Conservation (phyloP, 2,113 vertebrate genomes). For the Fulmarus glacialis region DNA sequence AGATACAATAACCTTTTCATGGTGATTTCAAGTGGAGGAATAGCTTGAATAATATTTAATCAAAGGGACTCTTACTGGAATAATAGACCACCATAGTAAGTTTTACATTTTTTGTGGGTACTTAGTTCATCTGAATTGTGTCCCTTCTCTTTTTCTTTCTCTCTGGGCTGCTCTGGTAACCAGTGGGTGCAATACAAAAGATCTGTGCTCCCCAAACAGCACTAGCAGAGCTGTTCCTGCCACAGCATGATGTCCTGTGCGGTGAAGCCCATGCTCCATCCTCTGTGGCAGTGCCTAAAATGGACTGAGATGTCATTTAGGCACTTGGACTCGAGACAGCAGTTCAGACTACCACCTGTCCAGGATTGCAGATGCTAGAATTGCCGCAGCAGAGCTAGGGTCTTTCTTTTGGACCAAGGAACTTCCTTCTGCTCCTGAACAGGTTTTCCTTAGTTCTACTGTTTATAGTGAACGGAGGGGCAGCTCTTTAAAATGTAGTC, state of each 20-base stretch:
- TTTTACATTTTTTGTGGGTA: neutral
- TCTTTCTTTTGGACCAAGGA: neutral
- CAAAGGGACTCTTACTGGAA: neutral
- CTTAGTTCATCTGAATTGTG: neutral
- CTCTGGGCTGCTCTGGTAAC: neutral
- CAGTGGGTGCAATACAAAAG: neutral
- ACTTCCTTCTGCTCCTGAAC: neutral
- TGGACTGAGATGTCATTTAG: neutral
- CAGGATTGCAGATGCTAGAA: neutral
- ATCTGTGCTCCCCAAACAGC: neutral
- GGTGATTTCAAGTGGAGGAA: neutral
- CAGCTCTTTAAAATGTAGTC: neutral
- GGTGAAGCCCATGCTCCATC: neutral
- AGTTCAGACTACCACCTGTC: neutral
- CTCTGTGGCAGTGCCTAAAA: neutral
- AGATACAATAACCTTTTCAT: neutral
- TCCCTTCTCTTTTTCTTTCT: neutral
- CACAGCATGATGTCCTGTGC: rapidly evolving
- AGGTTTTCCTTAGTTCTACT: neutral
- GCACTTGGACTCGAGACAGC: neutral
- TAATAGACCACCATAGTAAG: neutral
- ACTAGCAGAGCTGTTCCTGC: neutral
- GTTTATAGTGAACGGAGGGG: neutral
- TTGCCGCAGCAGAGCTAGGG: neutral
- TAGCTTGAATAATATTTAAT: neutral